These are phyloP conservation scores for Cheilosia scutellata DNA, from an alignment of 2,888 invertebrate species.

Conservation along the genomic window DNA sequence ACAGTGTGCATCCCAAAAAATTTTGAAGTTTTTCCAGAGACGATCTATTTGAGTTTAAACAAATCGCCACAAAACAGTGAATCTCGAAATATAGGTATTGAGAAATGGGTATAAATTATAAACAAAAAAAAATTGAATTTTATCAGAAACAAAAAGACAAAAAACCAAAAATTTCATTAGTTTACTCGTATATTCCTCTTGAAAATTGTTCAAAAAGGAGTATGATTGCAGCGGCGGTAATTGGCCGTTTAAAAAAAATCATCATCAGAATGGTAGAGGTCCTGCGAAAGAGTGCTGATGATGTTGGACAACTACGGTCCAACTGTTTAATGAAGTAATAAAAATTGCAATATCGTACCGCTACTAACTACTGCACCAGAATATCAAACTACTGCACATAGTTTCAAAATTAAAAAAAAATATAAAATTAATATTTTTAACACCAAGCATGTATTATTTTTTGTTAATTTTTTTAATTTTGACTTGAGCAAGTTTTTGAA, in stretches of 20 bases:
- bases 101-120: neutral
- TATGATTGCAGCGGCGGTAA: conserved; percentile 19
- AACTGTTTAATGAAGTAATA: conserved; percentile 45
- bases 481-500: neutral
- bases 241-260: conserved; percentile 22
- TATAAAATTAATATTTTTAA: neutral
- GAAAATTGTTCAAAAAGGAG: neutral
- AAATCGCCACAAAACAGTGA: neutral
- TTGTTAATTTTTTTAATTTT: neutral
- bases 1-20: no score
- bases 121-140: neutral
- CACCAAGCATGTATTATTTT: conserved; percentile 26
- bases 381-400: conserved; percentile 30
- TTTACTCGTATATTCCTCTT: neutral
- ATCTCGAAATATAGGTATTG: neutral
- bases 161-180: neutral
- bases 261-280: conserved; percentile 20
- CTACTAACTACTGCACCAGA: conserved; percentile 53
- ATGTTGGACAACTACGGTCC: conserved; percentile 28
- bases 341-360: conserved; percentile 37
- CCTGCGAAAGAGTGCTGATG: conserved; percentile 20
- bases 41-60: neutral
- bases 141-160: neutral
- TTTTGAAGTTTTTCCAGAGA: neutral
- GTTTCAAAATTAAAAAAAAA: conserved; percentile 5